Percentiles rank a stretch among this genome's conserved stretches.
phyloP scores from a whole-genome alignment of 2,113 vertebrate species.

The Bothrops jararaca region DNA sequence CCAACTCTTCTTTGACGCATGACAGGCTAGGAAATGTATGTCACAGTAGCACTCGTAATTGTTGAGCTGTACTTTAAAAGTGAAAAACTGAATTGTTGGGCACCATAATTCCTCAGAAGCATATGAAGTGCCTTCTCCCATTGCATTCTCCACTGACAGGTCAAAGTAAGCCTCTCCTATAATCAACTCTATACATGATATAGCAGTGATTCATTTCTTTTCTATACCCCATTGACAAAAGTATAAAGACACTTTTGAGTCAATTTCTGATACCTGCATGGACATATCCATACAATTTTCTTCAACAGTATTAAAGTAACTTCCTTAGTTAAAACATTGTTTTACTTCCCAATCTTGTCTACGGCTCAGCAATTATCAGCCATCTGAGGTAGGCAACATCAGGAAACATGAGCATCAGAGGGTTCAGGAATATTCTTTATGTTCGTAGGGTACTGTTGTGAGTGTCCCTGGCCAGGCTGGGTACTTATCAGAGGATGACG shows the following conservation, averaged over 20 bases:
- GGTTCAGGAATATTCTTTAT: neutral
- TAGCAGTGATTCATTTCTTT: neutral
- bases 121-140: neutral
- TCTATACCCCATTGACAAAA: neutral
- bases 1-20: neutral
- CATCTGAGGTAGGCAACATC: neutral
- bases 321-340: neutral
- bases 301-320: neutral
- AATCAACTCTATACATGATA: neutral
- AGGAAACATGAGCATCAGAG: neutral
- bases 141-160: neutral
- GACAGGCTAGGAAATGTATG: neutral
- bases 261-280: neutral
- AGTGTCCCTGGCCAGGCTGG: too few relatives aligned
- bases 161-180: neutral
- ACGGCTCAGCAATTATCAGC: neutral
- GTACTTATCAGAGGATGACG: too few relatives aligned
- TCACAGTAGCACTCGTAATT: neutral
- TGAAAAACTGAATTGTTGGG: neutral
- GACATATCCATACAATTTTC: neutral
- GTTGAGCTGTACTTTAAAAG: neutral
- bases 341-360: neutral
- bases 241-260: too few relatives aligned
- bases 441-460: too few relatives aligned
- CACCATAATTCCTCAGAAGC: neutral